Evolutionary conservation across 2,113 vertebrate genomes (phyloP), one percentile per base, ranked within the genome.

Genomic region (Eptesicus fuscus): DNA sequence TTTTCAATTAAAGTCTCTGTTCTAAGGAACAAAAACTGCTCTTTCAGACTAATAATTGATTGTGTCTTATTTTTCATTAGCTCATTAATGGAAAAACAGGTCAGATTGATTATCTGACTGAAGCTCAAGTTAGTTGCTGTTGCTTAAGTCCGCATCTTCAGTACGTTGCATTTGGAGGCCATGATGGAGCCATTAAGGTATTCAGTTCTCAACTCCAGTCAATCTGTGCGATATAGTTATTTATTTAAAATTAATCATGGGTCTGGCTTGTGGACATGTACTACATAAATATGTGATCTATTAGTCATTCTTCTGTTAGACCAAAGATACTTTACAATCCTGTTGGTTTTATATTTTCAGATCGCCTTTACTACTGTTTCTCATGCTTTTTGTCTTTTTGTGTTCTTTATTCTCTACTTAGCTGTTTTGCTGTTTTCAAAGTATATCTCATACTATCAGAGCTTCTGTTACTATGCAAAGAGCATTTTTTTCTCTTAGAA

Each of bases 151-250:
- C 97, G 44, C 87, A 98, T 88, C 97, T 98, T 56, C 97, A 97
- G 63, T 97, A 98, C 32, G 97, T 99, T 77, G 99, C 98, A 1
- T 98, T 99, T 95, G 99, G 99, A 70, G 98, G 98, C 35, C 99
- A 99, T 74, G 98, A 98, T 44, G 99, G 99, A 86, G 96, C 97
- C 56, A 96, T 99, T 86, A 98, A 99, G 99, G 99, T 99, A 99
- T 23, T 93, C 53, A 86, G 9, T 51, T 25, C 23, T 83, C 18
- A 47, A 56, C 83, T 73, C 93, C 7, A 91, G 40, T 74, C 77
- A n/a, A 71, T 84, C 37, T 73, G 59, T 82, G 83, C 10, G 25
- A 42, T 14, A 20, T 37, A 23, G 18, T 42, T 88, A 12, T 17
- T 76, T 67, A n/a, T 67, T 87, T 87, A 37, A 83, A 90, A 61